These are phyloP conservation scores for Mandrillus leucophaeus DNA, from an alignment of 2,113 vertebrate genomes.

Conservation along the genomic window DNA sequence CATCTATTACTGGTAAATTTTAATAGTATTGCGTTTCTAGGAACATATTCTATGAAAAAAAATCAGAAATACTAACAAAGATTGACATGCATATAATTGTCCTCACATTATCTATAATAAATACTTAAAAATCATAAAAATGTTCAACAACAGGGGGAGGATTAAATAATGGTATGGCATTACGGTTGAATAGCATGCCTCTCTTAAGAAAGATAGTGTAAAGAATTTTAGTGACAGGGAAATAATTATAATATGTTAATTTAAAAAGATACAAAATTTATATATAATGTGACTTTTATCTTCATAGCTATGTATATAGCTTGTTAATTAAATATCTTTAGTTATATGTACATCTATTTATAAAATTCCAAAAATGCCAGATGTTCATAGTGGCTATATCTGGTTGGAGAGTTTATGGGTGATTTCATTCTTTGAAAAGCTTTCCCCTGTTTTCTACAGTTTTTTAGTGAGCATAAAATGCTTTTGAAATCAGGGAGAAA, in stretches of 20 bases:
- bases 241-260: neutral
- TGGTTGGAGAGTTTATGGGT: neutral
- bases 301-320: neutral
- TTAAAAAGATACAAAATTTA: conserved; percentile 7
- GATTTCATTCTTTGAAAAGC: conserved; percentile 38
- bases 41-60: neutral
- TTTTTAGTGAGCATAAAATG: conserved; percentile 24
- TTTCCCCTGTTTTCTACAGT: conserved; percentile 36
- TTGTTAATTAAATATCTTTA: conserved; percentile 20
- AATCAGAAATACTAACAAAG: conserved; percentile 9
- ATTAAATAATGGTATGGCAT: neutral
- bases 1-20: conserved; percentile 27
- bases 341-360: neutral
- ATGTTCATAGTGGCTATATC: neutral
- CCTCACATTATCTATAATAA: neutral
- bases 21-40: neutral
- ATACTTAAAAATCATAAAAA: neutral
- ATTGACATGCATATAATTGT: neutral
- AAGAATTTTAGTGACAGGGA: conserved; percentile 18
- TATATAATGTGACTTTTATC: neutral
- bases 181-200: neutral
- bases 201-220: neutral
- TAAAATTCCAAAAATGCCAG: conserved; percentile 12
- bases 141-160: neutral
- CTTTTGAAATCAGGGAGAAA: conserved; percentile 52